Base-by-base conservation (phyloP, 2,113 vertebrate genomes). In the Engystomops pustulosus region DNA sequence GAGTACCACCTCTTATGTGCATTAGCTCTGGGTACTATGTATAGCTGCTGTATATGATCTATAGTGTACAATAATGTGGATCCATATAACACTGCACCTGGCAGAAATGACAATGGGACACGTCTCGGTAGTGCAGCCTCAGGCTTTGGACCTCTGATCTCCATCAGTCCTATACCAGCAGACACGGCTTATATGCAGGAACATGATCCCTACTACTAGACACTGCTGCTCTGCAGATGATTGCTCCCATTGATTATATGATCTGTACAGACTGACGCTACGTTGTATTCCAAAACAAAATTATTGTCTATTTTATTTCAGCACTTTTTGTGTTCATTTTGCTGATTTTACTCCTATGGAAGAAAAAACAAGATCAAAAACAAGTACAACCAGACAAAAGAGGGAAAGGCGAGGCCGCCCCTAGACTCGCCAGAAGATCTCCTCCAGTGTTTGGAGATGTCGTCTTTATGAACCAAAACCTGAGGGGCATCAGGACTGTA, bases 261-360 rank as follows among this genome's bases (percentile, higher is more conserved):
- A 32, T 9, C 60, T 34, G 1, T 65, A 30, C 14, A 34, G 14
- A 20, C 32, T 20, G 62, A 20, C 11, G 34, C 27, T 34, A 53
- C 1, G 3, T 20, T 75, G 25, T 75, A 47, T 34, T 38, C 77
- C 44, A 82, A 77, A 7, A 69, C 76, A 78, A 38, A 74, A 20
- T 72, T 79, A 49, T 6, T 68, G 20, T 53, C 0, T 70, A 71
- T 80, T 45, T 1, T 87, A 86, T 86, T 89, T 25, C 87, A 92
- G 93, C 34, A 38, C 70, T 90, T 0, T 79, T 94, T 70, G 87
- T 88, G 49, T 67, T 47, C 74, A 85, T 94, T 84, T 88, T 90
- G 38, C 74, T 80, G 10, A 71, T 84, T 7, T 67, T 86, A 38
- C 55, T 86, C 79, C 80, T 90, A 25, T 86, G 81, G 75, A 84